A percentile compares a stretch with the other conserved stretches of the same genome.
phyloP scores from a whole-genome alignment of 2,113 vertebrate genomes.

The Oncorhynchus kisutch region DNA sequence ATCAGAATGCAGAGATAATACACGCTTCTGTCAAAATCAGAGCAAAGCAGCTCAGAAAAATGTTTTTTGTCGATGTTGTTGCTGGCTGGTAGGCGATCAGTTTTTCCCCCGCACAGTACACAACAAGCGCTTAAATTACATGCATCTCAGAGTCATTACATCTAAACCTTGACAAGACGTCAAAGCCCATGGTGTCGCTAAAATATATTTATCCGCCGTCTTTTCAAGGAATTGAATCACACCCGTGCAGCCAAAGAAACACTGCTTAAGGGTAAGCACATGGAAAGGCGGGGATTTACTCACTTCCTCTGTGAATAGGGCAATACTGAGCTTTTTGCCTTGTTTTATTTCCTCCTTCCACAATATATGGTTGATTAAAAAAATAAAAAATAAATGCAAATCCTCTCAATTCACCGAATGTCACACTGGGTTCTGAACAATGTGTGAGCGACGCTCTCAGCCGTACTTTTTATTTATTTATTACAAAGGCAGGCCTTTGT shows the following conservation, averaged over 20 bases:
- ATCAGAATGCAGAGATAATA: conserved; percentile 4
- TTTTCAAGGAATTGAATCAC: conserved; percentile 22
- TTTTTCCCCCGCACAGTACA: background rate
- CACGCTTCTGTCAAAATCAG: conserved; percentile 25
- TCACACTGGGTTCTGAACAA: background rate
- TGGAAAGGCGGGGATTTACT: conserved; percentile 13
- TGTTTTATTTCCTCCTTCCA: conserved; percentile 14
- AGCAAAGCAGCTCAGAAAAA: conserved; percentile 17
- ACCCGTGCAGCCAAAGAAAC: background rate
- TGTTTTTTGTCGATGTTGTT: conserved; percentile 15
- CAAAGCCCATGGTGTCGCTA: conserved; percentile 24
- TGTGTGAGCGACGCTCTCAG: background rate
- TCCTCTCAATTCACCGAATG: background rate
- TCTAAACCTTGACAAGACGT: conserved; percentile 37
- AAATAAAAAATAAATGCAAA: background rate
- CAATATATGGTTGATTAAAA: background rate
- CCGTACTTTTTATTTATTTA: background rate
- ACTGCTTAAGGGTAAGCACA: conserved; percentile 16
- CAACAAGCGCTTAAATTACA: conserved; percentile 37
- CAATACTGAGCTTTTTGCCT: conserved; percentile 12
- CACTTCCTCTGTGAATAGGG: conserved; percentile 28
- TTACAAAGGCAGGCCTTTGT: background rate
- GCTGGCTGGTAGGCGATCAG: conserved; percentile 34
- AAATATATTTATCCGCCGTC: conserved; percentile 27
- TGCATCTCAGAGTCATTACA: conserved; percentile 29